Base-by-base conservation (phyloP, 2,113 vertebrate genomes). In the Carassius auratus region DNA sequence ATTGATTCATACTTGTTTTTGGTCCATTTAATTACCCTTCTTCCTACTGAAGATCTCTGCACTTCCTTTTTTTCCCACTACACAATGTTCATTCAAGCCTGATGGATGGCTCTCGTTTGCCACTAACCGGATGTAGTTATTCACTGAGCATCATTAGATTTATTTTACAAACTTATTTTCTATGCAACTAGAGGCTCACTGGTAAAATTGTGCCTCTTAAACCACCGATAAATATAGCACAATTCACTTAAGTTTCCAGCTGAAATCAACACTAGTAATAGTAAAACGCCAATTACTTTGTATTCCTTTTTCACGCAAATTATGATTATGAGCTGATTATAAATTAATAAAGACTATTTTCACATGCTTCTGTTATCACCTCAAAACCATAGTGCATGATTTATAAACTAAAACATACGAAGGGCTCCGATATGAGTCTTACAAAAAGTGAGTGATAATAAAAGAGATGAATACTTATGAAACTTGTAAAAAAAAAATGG, bases 1-100 rank as follows among this genome's bases (percentile, higher is more conserved):
- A 88, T 88, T 85, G 84, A 90, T 91, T 87, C 77, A 83, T 68
- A 76, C 45, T 42, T 64, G 78, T 88, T 83, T 84, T 84, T 74
- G 30, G 23, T 81, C 21, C 42, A 76, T 73, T 88, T 89, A 88
- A 89, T 90, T 88, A 87, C 87, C 82, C 42, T 36, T 85, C 76
- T 85, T 85, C 84, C 82, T 75, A 69, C 45, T 66, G 68, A 61
- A 26, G 55, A 23, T 84, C 79, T 85, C 76, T 68, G 77, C 75
- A 52, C 61, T 68, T 66, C 42, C 78, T 81, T n/a, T 52, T 80
- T 45, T 64, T 14, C 30, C 30, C 57, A 64, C 77, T 64, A 23
- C 14, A 10, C 12, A 45, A 50, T 15, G 13, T 23, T 68, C 36
- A 62, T 23, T 66, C 38, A 81, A 66, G 61, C 13, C 8, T 80